Evolutionary conservation across 2,888 invertebrate species (phyloP), one percentile per base, ranked within the genome.

Genomic region (Aspidiotus destructor): DNA sequence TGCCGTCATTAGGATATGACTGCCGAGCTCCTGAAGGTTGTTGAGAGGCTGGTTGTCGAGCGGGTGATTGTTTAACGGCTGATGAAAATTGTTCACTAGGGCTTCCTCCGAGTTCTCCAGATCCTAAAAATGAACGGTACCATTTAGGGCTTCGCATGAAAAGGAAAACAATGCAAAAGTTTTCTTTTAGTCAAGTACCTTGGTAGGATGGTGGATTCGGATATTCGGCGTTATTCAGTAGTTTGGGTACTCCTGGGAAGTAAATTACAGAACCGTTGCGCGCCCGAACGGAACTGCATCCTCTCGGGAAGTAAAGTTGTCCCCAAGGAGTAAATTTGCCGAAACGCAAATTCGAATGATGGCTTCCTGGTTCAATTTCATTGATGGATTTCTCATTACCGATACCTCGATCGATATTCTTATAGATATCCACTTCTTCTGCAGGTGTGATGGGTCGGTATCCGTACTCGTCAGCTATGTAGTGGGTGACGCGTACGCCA

Each of bases 391-490:
- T 73, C 5, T 74, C 73, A 57, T 75, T 72, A 40, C 73, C 73
- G 15, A 76, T 75, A 13, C 77, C 76, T 60, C 79, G 78, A 28
- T 77, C 75, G 6, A 88, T 80, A 77, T 87, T 86, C 6, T 28
- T 28, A 40, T 81, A 86, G 6, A 88, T 80, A 77, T 87, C 86
- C 6, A 87, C 84, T 0, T 84, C 81, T 72, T 85, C 83, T 61
- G 84, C 82, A 0, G 87, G 86, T 73, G 84, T 83, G 0, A 89
- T 84, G 0, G 87, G 85, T 71, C 89, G 80, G 76, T 88, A 89
- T 16, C 89, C 89, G 79, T 86, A 86, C 70, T 85, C 84, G 76
- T 89, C 89, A 60, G 88, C 87, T 11, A 89, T 82, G 75, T 88
- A 89, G 77, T 87, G 87, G 40, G 87, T 87, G 60, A 84, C 86